Conservation (phyloP, 37 sponge, comb jelly and placozoan genomes). For the Bolinopsis microptera region DNA sequence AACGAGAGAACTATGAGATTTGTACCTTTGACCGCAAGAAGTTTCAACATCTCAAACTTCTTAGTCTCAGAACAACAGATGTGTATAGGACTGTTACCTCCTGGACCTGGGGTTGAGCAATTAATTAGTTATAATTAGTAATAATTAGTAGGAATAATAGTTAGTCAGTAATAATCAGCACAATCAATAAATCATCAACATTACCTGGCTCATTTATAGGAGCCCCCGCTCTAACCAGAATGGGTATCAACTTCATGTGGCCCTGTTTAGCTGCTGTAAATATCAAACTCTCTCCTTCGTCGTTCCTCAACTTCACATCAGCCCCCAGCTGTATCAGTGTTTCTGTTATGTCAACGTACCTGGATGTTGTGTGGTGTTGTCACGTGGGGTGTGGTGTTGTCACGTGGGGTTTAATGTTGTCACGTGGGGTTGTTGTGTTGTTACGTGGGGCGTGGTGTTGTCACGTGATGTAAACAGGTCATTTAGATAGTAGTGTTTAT, state of each 20-base stretch:
- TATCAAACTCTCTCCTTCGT: conserved; percentile 14
- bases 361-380: no score
- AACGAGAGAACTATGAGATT: no score
- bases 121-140: background rate
- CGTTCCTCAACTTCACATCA: conserved; percentile 23
- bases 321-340: conserved; percentile 52
- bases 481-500: no score
- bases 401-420: no score
- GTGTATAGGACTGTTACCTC: conserved; percentile 36
- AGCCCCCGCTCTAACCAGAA: conserved; percentile 40
- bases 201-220: conserved; percentile 39
- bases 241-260: conserved; percentile 26
- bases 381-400: no score
- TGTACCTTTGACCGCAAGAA: background rate
- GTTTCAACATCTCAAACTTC: conserved; percentile 38
- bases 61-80: conserved; percentile 20
- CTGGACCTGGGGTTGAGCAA: conserved; percentile 1
- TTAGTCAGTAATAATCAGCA: no score
- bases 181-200: no score
- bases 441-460: no score
- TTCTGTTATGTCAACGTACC: conserved; percentile 46
- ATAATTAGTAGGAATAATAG: background rate
- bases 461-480: no score
- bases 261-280: conserved; percentile 42
- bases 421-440: no score